These are phyloP conservation scores for Dicentrarchus labrax DNA, from an alignment of 2,113 vertebrate species.

Conservation along the genomic window DNA sequence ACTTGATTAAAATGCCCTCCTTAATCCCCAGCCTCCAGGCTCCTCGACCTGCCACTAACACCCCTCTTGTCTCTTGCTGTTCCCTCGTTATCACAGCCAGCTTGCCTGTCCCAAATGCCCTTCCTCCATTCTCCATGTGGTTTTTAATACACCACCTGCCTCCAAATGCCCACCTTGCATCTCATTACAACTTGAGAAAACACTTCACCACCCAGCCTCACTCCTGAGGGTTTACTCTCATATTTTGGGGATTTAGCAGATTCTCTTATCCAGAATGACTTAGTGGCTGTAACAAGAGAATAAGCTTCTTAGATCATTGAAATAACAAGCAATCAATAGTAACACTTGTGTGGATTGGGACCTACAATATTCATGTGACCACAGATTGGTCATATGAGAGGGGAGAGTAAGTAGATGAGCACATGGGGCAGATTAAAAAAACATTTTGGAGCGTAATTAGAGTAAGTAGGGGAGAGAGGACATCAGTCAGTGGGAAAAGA, in stretches of 20 bases:
- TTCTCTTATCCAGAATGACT: neutral
- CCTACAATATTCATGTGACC: conserved; percentile 1
- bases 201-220: conserved; percentile 26
- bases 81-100: conserved; percentile 69
- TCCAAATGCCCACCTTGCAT: conserved; percentile 49
- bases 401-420: neutral
- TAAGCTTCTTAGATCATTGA: neutral
- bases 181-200: conserved; percentile 45
- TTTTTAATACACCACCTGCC: conserved; percentile 65
- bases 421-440: neutral
- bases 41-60: conserved; percentile 57
- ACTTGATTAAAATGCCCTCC: conserved; percentile 54
- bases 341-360: conserved; percentile 10
- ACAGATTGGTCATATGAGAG: conserved; percentile 14
- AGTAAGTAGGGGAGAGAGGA: neutral
- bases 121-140: conserved; percentile 42
- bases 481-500: neutral
- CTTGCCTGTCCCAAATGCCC: conserved; percentile 64
- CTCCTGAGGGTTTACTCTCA: neutral
- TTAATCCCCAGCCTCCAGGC: conserved; percentile 51
- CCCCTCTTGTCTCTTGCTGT: conserved; percentile 64
- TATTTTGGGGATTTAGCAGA: conserved; percentile 13
- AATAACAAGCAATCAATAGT: conserved; percentile 9
- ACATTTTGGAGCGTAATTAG: conserved; percentile 1
- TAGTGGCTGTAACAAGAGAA: neutral